phyloP scores from a whole-genome alignment of 2,888 invertebrate species.

The Eurytoma californica region DNA sequence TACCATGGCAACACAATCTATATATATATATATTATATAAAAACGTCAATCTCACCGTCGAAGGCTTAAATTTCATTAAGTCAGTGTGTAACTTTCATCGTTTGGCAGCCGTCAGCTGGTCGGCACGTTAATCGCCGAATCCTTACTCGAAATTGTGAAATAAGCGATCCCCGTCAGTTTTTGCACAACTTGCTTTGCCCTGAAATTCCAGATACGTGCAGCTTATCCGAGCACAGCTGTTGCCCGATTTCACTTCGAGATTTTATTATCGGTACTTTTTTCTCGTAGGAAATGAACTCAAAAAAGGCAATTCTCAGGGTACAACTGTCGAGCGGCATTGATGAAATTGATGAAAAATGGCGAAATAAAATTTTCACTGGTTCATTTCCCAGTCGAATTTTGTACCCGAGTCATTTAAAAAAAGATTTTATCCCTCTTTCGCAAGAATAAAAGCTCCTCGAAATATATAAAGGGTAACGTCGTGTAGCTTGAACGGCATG shows the following conservation, averaged over 20 bases:
- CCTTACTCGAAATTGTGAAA: slow-evolving; percentile 39
- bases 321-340: too few species aligned
- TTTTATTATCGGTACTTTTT: too few species aligned
- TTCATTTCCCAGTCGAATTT: too few species aligned
- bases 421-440: too few species aligned
- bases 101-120: slow-evolving; percentile 49
- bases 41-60: not conserved
- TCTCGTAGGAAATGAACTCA: too few species aligned
- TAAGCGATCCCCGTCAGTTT: slow-evolving; percentile 33
- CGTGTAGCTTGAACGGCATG: not conserved
- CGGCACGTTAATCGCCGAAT: slow-evolving; percentile 53
- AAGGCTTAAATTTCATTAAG: slow-evolving; percentile 56
- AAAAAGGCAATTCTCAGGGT: too few species aligned
- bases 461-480: too few species aligned
- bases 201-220: slow-evolving; percentile 41
- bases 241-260: not conserved
- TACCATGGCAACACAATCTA: not conserved
- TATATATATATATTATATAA: not conserved
- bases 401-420: too few species aligned
- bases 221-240: slow-evolving; percentile 11
- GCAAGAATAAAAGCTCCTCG: too few species aligned
- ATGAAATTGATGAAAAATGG: too few species aligned
- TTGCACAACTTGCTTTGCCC: slow-evolving; percentile 24
- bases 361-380: too few species aligned
- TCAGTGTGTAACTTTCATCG: slow-evolving; percentile 42